Evolutionary conservation across 2,888 invertebrate species (phyloP), one percentile per base, ranked within the genome.

Genomic region (Celastrina argiolus): DNA sequence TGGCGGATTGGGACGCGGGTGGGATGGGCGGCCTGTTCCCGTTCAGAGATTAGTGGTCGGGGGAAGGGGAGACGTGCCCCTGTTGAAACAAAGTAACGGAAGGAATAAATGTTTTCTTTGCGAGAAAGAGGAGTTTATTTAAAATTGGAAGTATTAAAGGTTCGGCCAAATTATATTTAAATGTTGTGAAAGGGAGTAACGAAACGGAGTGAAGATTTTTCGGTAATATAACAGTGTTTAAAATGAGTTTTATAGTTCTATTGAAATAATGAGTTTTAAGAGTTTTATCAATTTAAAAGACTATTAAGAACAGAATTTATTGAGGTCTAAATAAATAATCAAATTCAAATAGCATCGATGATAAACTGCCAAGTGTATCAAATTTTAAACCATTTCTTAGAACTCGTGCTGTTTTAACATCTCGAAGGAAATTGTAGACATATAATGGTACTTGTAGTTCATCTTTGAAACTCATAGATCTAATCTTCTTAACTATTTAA

Each of bases 1-100:
- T 94, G 68, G 93, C 93, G 22, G 94, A 94, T 78, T 95, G 94
- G 94, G 94, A 95, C 81, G 92, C 94, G 18, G 91, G 88, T 59
- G 93, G 92, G 14, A 82, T 87, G 14, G 92, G 92, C 0, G 92
- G 92, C 0, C 82, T 92, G 41, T 92, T 93, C 76, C 91, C 92
- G 0, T 92, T 92, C 74, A 80, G 90, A 1, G 90, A 90, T 75
- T 91, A 85, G 74, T 51, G 12, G 31, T 14, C 31, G 63, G 16
- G 6, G 10, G 28, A 61, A 41, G 64, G 64, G 56, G 51, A 59
- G 58, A 22, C 2, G 7, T 59, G 41, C 59, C 65, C 42, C 65
- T 65, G 22, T 65, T 41, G 22, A 36, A 39, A 34, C 34, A 8
- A 34, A 39, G 0, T 12, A 61, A 39, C 6, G 10, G 12, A 39